Conservation (phyloP, 2,888 invertebrate species). For the Linyphia triangularis region DNA sequence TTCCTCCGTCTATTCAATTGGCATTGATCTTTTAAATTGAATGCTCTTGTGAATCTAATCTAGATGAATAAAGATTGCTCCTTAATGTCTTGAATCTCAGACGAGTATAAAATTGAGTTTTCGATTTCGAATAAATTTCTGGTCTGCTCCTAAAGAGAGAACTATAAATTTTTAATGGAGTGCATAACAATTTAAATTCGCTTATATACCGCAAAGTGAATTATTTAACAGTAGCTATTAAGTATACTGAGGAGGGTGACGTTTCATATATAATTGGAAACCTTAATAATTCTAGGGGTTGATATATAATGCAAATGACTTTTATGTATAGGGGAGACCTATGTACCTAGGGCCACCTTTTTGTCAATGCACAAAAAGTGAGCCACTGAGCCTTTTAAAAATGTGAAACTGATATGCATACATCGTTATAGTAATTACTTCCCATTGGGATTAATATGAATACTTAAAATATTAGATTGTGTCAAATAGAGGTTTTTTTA, state of each 20-base stretch:
- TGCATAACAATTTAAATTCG: slow-evolving; percentile 10
- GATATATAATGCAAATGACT: too few relatives aligned
- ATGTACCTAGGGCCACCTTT: too few relatives aligned
- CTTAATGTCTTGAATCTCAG: slow-evolving; percentile 1
- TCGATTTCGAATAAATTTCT: slow-evolving; percentile 23
- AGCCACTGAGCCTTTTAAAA: too few relatives aligned
- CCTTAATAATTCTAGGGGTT: too few relatives aligned
- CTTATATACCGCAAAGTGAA: neutral
- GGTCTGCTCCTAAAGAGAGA: neutral
- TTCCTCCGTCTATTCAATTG: neutral
- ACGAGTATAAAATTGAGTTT: slow-evolving; percentile 30
- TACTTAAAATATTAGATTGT: too few relatives aligned
- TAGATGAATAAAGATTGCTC: slow-evolving; percentile 26
- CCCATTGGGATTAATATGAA: too few relatives aligned
- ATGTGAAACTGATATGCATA: too few relatives aligned
- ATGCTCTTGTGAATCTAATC: neutral
- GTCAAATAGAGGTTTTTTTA: too few relatives aligned
- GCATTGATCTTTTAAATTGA: slow-evolving; percentile 29
- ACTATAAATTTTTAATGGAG: neutral
- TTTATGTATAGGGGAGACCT: too few relatives aligned
- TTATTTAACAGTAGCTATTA: neutral
- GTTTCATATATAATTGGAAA: neutral
- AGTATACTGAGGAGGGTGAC: neutral
- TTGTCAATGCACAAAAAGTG: too few relatives aligned
- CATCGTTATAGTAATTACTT: too few relatives aligned